Evolutionary conservation across 2,888 invertebrate genomes (phyloP), one percentile per base, ranked within the genome.

Genomic region (Caenorhabditis afra): DNA sequence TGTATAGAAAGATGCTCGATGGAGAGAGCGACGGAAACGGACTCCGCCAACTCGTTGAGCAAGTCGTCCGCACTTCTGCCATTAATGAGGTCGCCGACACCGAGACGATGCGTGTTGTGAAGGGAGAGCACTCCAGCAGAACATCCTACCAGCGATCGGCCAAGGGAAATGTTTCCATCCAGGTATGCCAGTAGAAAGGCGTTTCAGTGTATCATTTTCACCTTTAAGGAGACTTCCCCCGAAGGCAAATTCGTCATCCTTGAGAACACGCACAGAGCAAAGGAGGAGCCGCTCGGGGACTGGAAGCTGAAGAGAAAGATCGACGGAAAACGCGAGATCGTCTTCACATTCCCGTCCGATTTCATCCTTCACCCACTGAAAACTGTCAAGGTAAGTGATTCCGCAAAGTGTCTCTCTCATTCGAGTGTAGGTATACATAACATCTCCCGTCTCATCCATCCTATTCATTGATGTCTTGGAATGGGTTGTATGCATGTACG

Each of bases 1-100:
- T 92, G 79, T 92, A 92, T 91, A 90, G 92, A 81, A 92, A 92
- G 84, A 91, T 92, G 88, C 88, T 92, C 87, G 92, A 92, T 87
- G 91, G 92, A 55, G 92, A 92, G 82, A 92, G 92, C 86, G 91
- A 90, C 88, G 91, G 92, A n/a, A 85, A 86, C 37, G 90, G 90
- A 11, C 86, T 90, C 57, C 84, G 87, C 44, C 89, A 89, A 65
- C 83, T 90, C 23, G 90, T 90, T 50, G 90, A 90, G 64, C 90
- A 90, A 76, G 89, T 89, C 45, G 89, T 89, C 22, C 84, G 87
- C 45, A 89, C 89, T 47, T 87, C 87, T 52, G 89, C 87, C 52
- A 87, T 89, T 81, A 86, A 85, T 47, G 84, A 87, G 57, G 81
- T 75, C 37, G 86, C 85, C 29, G 88, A 89, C 44, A 89, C 87